Percentiles rank a stretch among this genome's conserved stretches.
phyloP scores from a whole-genome alignment of 2,888 invertebrate species.

The Caenorhabditis sinica region DNA sequence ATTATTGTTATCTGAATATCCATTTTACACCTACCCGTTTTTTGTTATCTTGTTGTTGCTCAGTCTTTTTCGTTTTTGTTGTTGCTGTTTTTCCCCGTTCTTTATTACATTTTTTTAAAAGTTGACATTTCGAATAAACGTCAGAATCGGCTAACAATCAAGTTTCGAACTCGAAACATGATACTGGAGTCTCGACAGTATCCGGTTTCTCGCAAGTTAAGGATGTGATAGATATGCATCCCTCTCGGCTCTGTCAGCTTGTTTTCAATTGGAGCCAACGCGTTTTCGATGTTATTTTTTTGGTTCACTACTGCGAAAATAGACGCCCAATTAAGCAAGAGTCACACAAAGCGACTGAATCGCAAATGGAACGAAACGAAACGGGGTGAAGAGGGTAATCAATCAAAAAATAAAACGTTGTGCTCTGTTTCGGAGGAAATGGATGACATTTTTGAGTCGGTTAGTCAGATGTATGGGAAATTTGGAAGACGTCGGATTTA shows the following conservation, averaged over 20 bases:
- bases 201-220: slow-evolving; percentile 35
- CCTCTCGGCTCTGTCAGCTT: not conserved
- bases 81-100: slow-evolving; percentile 6
- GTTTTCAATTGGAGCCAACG: not conserved
- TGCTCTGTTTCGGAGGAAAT: slow-evolving; percentile 16
- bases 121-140: slow-evolving; percentile 2
- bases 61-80: slow-evolving; percentile 35
- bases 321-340: slow-evolving; percentile 17
- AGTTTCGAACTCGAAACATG: slow-evolving; percentile 26
- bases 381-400: slow-evolving; percentile 31
- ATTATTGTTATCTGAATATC: slow-evolving; percentile 13
- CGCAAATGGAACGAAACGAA: slow-evolving; percentile 26
- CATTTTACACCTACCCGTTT: not conserved
- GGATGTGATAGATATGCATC: slow-evolving; percentile 2
- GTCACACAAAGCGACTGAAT: slow-evolving; percentile 19
- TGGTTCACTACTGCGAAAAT: slow-evolving; percentile 9
- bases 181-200: slow-evolving; percentile 22
- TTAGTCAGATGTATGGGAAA: not conserved
- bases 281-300: slow-evolving; percentile 3
- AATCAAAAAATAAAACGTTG: slow-evolving; percentile 35
- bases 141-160: slow-evolving; percentile 9
- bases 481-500: slow-evolving; percentile 13
- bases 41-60: slow-evolving; percentile 4
- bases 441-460: slow-evolving; percentile 21
- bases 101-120: slow-evolving; percentile 12